Evolutionary conservation across 2,888 invertebrate genomes (phyloP), one percentile per base, ranked within the genome.

Genomic region (Neelides folsomi): DNA sequence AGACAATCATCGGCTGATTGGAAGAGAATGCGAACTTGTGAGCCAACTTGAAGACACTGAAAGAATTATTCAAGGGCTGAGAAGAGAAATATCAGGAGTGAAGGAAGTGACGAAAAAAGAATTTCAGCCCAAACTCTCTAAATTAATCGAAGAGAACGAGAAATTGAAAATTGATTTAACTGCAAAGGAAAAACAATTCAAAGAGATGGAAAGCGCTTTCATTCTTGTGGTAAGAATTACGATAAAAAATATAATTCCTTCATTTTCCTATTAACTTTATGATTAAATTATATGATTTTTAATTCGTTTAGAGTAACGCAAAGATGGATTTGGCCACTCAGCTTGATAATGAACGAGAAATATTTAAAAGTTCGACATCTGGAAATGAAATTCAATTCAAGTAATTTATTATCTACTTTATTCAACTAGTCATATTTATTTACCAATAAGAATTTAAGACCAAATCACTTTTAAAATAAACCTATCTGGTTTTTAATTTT

Each of bases 301-400:
- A 47, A 18, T 38, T 44, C 19, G n/a, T n/a, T 12, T 38, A 64
- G 64, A 62, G 58, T 39, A 59, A 59, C 37, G 57, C 59, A 1
- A 64, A 64, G 56, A 60, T 62, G 59, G 59, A 59, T 4, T 54
- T 64, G 47, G 64, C 62, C 5, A 59, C 57, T 36, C 44, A 56
- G 40, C 47, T 64, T 1, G 62, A 60, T 42, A 57, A 60, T 41
- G 62, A 64, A 45, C 44, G 47, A n/a, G 64, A 64, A 37, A 47
- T 49, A 20, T 49, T 43, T 8, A 60, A 58, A 41, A 57, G 54
- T 38, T 45, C 58, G 8, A 8, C 34, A 35, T 12, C 10, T 59
- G 18, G 9, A 18, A 12, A 45, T 38, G 47, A 57, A 54, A 59
- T 59, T 13, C 34, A n/a, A 6, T 42, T 59, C n/a, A 50, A 46